Evolutionary conservation across 2,888 invertebrate species (phyloP), one percentile per base, ranked within the genome.

Genomic region (Xestia xanthographa): DNA sequence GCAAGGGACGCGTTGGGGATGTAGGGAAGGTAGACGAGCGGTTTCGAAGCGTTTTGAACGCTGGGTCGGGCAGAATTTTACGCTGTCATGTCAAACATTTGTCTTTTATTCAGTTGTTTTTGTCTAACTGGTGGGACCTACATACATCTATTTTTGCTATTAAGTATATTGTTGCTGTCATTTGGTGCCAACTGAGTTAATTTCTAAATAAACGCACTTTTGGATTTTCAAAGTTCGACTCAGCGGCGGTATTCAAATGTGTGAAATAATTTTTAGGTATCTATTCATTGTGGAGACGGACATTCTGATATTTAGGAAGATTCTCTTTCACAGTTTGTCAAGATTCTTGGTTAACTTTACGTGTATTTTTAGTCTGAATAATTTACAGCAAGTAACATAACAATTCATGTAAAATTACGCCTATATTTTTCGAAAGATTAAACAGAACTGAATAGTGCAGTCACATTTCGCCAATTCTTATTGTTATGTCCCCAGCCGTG

Each of bases 1-100:
- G 90, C 79, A 86, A 79, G 83, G 86, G 86, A 90, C 84, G 80
- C 84, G 83, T 83, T 84, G 86, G 92, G 93, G 93, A 89, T 92
- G 91, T 66, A 75, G 65, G 22, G 14, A 29, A 1, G 29, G 81
- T 77, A 93, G 83, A 92, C 92, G 76, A 70, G 92, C 94, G 92
- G 72, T 67, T 82, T 76, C 66, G 11, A 11, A 63, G 73, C 70
- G 74, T 34, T 66, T 38, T 0, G 38, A 67, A 66, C 48, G 62
- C 67, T 4, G 22, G 20, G 2, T 1, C 9, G 2, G 3, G 20
- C 17, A 34, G 20, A 22, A n/a, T n/a, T n/a, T 41, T 17, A 38
- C 26, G 14, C 43, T 56, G 26, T 56, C n/a, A n/a, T 56, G 26
- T 56, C n/a, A n/a, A 53, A 50, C 0, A n/a, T n/a, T n/a, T n/a